phyloP scores from a whole-genome alignment of 2,113 vertebrate genomes.

The Paramormyrops kingsleyae region DNA sequence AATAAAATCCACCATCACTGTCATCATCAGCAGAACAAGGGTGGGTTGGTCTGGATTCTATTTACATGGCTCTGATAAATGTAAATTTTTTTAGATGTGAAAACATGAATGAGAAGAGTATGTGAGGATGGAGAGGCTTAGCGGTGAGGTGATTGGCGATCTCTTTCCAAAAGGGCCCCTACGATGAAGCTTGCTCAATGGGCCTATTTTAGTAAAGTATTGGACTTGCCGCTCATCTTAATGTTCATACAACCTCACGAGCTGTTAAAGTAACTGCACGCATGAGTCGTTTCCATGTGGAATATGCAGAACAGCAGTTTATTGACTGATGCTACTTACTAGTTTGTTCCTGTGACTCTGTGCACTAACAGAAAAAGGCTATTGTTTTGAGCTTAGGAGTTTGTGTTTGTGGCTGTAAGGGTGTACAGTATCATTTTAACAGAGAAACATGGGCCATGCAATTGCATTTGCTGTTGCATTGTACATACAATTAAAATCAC shows the following conservation, averaged over 20 bases:
- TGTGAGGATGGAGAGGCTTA: not conserved
- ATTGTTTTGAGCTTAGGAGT: not conserved
- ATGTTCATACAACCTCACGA: not conserved
- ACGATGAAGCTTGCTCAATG: not conserved
- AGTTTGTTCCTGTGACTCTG: not conserved
- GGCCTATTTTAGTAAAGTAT: not conserved
- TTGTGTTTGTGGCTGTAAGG: not conserved
- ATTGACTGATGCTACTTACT: not conserved
- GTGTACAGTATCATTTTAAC: not conserved
- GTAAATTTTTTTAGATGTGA: not conserved
- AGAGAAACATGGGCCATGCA: not conserved
- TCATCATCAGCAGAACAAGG: not conserved
- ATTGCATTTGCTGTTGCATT: not conserved
- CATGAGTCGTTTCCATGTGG: not conserved
- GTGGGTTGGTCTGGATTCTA: not conserved
- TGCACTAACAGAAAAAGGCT: not conserved
- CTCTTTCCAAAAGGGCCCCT: not conserved
- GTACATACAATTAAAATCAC: not conserved
- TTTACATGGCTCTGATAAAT: slow-evolving; percentile 17
- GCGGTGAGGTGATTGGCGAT: not conserved
- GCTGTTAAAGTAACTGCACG: not conserved
- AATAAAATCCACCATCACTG: slow-evolving; percentile 16
- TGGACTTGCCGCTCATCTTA: no score
- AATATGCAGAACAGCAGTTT: not conserved
- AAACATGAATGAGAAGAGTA: slow-evolving; percentile 9